These are phyloP conservation scores for Nebria salina DNA, from an alignment of 2,888 invertebrate genomes.

Conservation along the genomic window DNA sequence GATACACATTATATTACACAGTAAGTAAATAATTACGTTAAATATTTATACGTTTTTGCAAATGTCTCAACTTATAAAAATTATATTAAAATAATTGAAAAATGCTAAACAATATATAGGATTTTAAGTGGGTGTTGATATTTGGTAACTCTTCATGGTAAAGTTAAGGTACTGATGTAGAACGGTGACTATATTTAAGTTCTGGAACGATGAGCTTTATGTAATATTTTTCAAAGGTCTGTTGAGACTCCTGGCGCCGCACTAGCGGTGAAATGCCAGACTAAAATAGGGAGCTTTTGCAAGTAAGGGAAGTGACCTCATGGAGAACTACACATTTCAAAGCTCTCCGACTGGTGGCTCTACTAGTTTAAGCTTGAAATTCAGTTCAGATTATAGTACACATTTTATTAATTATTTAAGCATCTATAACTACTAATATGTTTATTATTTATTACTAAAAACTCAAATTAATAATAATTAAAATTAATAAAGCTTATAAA, in stretches of 20 bases:
- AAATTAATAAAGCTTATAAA: too few relatives aligned
- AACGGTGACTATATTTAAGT: neutral
- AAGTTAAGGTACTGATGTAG: neutral
- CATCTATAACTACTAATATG: too few relatives aligned
- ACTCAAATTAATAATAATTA: too few relatives aligned
- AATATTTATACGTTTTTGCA: too few relatives aligned
- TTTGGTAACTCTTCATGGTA: slow-evolving; percentile 22
- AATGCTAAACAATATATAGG: neutral
- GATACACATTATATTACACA: too few relatives aligned
- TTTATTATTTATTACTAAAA: too few relatives aligned
- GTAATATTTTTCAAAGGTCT: neutral
- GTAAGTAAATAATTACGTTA: too few relatives aligned
- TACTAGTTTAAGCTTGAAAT: neutral
- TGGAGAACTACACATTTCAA: neutral
- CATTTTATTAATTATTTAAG: too few relatives aligned
- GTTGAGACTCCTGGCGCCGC: slow-evolving; percentile 30
- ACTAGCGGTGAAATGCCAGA: slow-evolving; percentile 13
- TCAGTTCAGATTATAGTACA: too few relatives aligned
- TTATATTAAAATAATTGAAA: slow-evolving; percentile 20
- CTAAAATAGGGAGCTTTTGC: neutral
- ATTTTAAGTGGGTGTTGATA: slow-evolving; percentile 9
- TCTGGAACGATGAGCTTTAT: slow-evolving; percentile 16
- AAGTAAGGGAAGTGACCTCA: neutral
- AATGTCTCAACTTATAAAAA: too few relatives aligned
- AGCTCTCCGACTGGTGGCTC: slow-evolving; percentile 23